phyloP scores from a whole-genome alignment of 2,113 vertebrate species.

The Aldabrachelys gigantea region DNA sequence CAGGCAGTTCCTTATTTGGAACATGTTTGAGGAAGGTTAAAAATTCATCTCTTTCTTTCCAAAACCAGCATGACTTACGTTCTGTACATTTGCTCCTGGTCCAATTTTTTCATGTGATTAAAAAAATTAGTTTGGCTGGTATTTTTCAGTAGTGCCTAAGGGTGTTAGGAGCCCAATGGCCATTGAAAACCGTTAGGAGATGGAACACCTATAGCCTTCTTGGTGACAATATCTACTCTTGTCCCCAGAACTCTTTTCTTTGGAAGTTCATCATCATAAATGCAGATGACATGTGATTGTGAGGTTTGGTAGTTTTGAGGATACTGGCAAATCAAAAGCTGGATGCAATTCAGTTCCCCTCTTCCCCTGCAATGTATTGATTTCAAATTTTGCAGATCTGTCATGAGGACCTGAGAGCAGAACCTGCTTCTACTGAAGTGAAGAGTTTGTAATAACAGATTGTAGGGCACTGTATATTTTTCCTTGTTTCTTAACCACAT shows the following conservation, averaged over 20 bases:
- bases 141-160: background rate
- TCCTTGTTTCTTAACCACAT: background rate
- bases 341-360: background rate
- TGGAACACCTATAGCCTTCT: background rate
- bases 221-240: constrained; percentile 53
- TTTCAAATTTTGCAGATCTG: background rate
- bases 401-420: background rate
- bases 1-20: background rate
- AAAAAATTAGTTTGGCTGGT: background rate
- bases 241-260: constrained; percentile 41
- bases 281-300: background rate
- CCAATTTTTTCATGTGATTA: background rate
- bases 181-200: background rate
- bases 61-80: background rate
- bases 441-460: background rate
- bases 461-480: background rate
- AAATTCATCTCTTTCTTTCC: background rate
- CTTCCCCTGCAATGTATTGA: background rate
- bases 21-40: background rate
- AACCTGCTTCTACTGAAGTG: background rate
- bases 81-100: background rate
- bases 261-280: background rate
- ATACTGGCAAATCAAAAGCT: background rate
- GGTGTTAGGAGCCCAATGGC: background rate
- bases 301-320: background rate